phyloP scores from a whole-genome alignment of 2,888 invertebrate genomes.

The Drosophila dives region DNA sequence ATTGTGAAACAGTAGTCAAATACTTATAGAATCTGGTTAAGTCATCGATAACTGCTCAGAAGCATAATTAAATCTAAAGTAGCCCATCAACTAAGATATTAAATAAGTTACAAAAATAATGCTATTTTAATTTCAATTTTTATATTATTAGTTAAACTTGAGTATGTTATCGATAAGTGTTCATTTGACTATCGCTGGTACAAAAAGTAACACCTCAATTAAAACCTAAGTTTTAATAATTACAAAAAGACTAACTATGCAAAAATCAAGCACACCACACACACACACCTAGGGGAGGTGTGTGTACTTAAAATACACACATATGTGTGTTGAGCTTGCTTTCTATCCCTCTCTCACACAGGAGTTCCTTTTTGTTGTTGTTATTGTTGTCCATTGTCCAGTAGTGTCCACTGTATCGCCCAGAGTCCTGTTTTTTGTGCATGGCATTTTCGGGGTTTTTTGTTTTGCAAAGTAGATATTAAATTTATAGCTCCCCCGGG shows the following conservation, averaged over 20 bases:
- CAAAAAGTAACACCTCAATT: background rate
- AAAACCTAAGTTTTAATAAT: background rate
- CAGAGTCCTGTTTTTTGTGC: constrained; percentile 33
- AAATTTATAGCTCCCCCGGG: constrained; percentile 85
- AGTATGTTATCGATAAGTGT: background rate
- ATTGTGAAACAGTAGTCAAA: no score
- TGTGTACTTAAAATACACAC: constrained; percentile 24
- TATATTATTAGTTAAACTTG: background rate
- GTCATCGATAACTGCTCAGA: background rate
- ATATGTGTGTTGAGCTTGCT: background rate
- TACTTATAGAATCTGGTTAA: background rate
- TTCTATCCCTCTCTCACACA: background rate
- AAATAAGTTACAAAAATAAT: background rate
- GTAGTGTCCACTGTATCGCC: constrained; percentile 15
- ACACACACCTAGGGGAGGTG: background rate
- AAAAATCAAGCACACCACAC: constrained; percentile 18
- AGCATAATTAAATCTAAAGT: background rate
- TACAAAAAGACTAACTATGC: constrained; percentile 8
- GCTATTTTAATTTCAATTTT: no score
- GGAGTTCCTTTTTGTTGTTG: background rate
- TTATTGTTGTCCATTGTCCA: background rate
- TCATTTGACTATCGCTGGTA: background rate
- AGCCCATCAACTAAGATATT: background rate
- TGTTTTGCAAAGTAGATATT: constrained; percentile 83
- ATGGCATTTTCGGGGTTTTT: constrained; percentile 64